A percentile compares a stretch with the other conserved stretches of the same genome.
Evolutionary conservation across 2,888 invertebrate genomes (phyloP).

Genomic region (Acrocera orbiculus): DNA sequence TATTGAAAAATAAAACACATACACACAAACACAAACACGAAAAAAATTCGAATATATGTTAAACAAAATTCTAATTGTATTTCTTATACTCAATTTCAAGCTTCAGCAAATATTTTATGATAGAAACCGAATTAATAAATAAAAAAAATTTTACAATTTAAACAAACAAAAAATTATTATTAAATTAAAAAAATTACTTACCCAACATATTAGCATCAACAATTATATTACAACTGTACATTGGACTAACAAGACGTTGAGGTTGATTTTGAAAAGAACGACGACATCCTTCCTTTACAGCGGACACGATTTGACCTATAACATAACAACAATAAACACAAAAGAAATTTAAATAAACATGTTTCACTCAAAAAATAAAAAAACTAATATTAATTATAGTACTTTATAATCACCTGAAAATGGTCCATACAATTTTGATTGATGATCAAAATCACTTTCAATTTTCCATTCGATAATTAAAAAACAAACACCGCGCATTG

Average conservation of each 20-base stretch:
- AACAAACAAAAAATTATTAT: background rate
- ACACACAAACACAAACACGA: no score
- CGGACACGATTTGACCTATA: constrained; percentile 78
- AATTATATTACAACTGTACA: constrained; percentile 70
- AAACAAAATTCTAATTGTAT: no score
- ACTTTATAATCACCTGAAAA: constrained; percentile 34
- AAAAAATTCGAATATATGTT: no score
- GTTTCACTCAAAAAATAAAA: background rate
- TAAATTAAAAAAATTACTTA: constrained; percentile 37
- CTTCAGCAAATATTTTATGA: background rate
- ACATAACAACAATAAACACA: background rate
- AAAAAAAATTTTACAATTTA: no score
- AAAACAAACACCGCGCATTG: constrained; percentile 89
- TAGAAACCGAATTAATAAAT: constrained; percentile 26
- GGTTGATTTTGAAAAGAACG: constrained; percentile 78
- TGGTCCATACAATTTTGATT: constrained; percentile 28
- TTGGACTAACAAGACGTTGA: constrained; percentile 84
- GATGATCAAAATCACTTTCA: constrained; percentile 28
- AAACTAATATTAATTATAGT: constrained; percentile 1
- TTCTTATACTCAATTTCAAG: no score
- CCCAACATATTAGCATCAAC: constrained; percentile 78
- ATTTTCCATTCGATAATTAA: constrained; percentile 69
- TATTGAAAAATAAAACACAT: no score
- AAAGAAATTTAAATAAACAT: background rate
- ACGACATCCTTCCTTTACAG: constrained; percentile 72